Evolutionary conservation across 1,140 invertebrate genomes (phyloP).

Genomic region (Macrotrachela quadricornifera): DNA sequence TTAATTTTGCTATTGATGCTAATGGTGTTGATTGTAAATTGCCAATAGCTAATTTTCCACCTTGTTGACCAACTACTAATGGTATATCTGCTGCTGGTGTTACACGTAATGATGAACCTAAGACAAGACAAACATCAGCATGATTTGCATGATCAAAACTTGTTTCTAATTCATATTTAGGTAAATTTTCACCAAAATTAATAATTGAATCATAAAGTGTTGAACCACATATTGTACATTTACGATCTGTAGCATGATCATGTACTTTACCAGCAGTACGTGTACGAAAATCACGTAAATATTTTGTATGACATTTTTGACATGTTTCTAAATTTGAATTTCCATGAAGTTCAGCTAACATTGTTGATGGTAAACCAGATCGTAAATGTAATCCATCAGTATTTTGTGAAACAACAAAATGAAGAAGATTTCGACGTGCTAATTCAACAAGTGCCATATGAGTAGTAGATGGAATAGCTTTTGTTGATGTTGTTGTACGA

Average conservation of each 20-base stretch:
- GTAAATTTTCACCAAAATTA: conserved; percentile 6
- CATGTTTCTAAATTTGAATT: conserved; percentile 94
- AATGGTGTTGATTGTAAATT: too few species aligned
- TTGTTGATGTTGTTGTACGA: too few species aligned
- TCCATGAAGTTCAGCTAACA: conserved; percentile 79
- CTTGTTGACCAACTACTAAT: too few species aligned
- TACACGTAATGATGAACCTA: too few species aligned
- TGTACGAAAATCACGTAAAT: background rate
- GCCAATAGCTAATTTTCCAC: too few species aligned
- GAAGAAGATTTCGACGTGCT: background rate
- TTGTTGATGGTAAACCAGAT: conserved; percentile 55
- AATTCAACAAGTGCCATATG: background rate
- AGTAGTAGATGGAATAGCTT: too few species aligned
- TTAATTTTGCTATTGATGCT: too few species aligned
- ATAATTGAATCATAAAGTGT: conserved; percentile 5
- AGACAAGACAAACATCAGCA: too few species aligned
- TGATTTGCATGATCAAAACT: too few species aligned
- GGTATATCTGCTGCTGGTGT: too few species aligned
- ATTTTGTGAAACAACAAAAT: conserved; percentile 44
- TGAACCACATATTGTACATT: background rate
- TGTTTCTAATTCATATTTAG: too few species aligned
- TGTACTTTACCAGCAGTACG: background rate
- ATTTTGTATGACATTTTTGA: conserved; percentile 42
- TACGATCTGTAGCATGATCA: conserved; percentile 3
- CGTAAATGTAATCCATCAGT: conserved; percentile 84